Percentiles rank a stretch among this genome's conserved stretches.
phyloP scores from a whole-genome alignment of 2,888 invertebrate genomes.

The Aphrophora alni region DNA sequence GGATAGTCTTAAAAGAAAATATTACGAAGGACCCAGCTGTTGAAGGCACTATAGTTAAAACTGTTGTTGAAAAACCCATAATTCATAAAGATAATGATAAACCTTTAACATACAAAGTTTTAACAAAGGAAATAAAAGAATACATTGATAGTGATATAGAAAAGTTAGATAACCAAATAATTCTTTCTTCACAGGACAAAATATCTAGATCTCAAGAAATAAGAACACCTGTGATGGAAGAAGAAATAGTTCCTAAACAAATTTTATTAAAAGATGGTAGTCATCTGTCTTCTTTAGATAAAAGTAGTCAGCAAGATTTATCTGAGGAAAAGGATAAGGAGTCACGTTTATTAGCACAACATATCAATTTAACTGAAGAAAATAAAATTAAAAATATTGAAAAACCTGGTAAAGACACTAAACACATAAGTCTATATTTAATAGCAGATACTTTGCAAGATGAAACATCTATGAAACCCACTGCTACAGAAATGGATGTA shows the following conservation, averaged over 20 bases:
- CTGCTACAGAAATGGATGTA: constrained; percentile 51
- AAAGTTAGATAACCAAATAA: neutral
- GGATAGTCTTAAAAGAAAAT: neutral
- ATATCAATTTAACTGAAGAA: neutral
- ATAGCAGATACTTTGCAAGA: neutral
- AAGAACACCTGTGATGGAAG: constrained; percentile 40
- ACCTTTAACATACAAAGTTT: neutral
- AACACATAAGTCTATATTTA: neutral
- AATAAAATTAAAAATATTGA: neutral
- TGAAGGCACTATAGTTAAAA: constrained; percentile 31
- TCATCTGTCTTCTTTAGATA: neutral
- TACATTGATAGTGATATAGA: neutral
- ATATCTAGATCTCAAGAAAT: constrained; percentile 12
- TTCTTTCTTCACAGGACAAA: constrained; percentile 39
- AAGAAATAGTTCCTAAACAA: constrained; percentile 39
- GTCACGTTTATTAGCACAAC: neutral
- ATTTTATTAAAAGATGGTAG: neutral
- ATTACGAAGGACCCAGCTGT: constrained; percentile 4
- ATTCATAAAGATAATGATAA: neutral
- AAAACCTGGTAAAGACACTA: neutral
- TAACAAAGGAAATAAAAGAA: neutral
- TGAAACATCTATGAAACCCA: constrained; percentile 12
- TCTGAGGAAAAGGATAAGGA: neutral
- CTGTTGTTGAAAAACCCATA: neutral
- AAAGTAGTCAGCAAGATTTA: neutral